Conservation (phyloP, 1,140 invertebrate species). For the Tenebrio molitor region DNA sequence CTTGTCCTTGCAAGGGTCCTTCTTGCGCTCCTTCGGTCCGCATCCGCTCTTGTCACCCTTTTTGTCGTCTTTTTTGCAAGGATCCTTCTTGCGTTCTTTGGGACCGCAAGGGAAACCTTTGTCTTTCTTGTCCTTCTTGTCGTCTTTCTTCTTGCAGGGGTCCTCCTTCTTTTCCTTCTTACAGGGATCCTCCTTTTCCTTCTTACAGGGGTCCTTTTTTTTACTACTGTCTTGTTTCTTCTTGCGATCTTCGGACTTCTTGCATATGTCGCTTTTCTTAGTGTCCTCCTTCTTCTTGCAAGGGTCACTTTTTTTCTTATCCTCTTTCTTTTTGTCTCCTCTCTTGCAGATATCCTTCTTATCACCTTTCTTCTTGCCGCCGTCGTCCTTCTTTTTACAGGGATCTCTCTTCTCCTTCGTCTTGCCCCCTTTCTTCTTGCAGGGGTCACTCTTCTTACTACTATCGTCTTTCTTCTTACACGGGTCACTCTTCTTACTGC, state of each 20-base stretch:
- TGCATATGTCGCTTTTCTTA: conserved; percentile 22
- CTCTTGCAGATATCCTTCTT: conserved; percentile 23
- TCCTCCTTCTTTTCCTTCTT: conserved; percentile 18
- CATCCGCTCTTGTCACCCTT: too few species aligned
- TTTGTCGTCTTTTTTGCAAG: background rate
- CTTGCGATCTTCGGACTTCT: conserved; percentile 11
- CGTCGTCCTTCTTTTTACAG: conserved; percentile 23
- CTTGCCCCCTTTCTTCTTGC: conserved; percentile 40
- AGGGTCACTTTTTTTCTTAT: conserved; percentile 31
- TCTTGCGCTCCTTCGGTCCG: too few species aligned
- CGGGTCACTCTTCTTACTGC: conserved; percentile 6
- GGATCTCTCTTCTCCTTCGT: conserved; percentile 22
- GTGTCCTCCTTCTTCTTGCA: conserved; percentile 37
- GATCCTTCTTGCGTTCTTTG: background rate
- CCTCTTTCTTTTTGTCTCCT: conserved; percentile 26
- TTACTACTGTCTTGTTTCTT: conserved; percentile 26
- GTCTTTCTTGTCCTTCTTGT: background rate
- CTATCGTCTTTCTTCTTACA: conserved; percentile 36
- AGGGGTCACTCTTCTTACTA: conserved; percentile 9
- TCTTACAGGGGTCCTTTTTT: conserved; percentile 35
- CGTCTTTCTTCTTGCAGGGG: background rate
- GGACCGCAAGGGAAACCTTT: too few species aligned
- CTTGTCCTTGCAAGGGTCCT: too few species aligned
- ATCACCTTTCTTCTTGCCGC: background rate
- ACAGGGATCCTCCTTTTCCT: conserved; percentile 14